phyloP scores from a whole-genome alignment of 1,140 invertebrate species.

The Drosophila fuyamai region DNA sequence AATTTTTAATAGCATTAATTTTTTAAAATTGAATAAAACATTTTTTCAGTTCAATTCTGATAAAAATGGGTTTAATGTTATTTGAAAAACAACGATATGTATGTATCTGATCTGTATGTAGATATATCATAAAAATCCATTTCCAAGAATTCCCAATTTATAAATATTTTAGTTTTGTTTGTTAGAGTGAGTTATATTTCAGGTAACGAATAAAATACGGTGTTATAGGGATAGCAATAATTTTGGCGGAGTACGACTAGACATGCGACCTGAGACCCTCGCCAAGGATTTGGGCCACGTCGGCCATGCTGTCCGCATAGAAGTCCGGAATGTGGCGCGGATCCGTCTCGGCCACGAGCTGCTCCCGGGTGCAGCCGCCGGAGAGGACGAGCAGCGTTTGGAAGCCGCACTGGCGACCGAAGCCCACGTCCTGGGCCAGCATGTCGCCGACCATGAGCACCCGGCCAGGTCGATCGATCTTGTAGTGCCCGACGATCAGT shows the following conservation, averaged over 20 bases:
- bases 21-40: too few relatives aligned
- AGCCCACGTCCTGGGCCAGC: slow-evolving; percentile 87
- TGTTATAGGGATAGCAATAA: too few relatives aligned
- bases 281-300: slow-evolving; percentile 48
- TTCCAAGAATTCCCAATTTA: neutral
- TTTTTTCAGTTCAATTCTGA: too few relatives aligned
- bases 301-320: slow-evolving; percentile 84
- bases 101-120: too few relatives aligned
- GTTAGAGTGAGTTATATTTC: neutral
- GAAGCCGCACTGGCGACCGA: slow-evolving; percentile 86
- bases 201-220: neutral
- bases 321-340: slow-evolving; percentile 84
- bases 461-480: slow-evolving; percentile 85
- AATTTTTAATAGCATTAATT: too few relatives aligned
- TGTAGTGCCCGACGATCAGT: slow-evolving; percentile 79
- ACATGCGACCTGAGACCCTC: slow-evolving; percentile 49
- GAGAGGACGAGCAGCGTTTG: slow-evolving; percentile 86
- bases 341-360: slow-evolving; percentile 52
- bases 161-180: neutral
- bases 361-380: slow-evolving; percentile 82
- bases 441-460: slow-evolving; percentile 88
- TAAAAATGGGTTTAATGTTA: too few relatives aligned
- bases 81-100: too few relatives aligned
- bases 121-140: too few relatives aligned
- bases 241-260: slow-evolving; percentile 10